Evolutionary conservation across 2,888 invertebrate species (phyloP).

Genomic region (Mesoligia furuncula): DNA sequence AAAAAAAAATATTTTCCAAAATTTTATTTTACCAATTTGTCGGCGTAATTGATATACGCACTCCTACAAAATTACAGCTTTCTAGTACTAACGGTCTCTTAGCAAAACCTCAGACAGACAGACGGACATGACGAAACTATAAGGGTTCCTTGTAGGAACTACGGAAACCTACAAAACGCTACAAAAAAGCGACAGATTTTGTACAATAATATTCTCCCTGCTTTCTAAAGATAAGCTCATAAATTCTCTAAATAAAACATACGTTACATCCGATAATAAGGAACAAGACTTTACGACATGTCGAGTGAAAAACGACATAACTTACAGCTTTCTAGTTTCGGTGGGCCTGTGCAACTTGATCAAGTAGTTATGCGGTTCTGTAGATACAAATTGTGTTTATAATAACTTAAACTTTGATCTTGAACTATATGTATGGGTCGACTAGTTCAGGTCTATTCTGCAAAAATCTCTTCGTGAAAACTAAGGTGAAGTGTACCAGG

Average conservation of each 20-base stretch:
- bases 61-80: no score
- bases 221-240: background rate
- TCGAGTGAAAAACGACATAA: constrained; percentile 22
- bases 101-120: no score
- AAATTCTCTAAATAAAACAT: constrained; percentile 16
- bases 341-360: background rate
- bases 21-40: no score
- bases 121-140: no score
- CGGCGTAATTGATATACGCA: no score
- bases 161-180: no score
- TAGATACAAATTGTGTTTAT: background rate
- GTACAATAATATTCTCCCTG: background rate
- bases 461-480: no score
- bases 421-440: background rate
- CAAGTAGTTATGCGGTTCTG: background rate
- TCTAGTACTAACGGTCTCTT: no score
- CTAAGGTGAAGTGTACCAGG: no score
- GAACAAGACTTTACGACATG: constrained; percentile 20
- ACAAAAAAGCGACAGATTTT: background rate
- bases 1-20: no score
- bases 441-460: background rate
- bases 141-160: no score
- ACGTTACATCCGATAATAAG: background rate
- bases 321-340: background rate
- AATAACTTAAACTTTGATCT: background rate